Evolutionary conservation across 1,140 invertebrate species (phyloP).

Genomic region (Oryctes rhinoceros): DNA sequence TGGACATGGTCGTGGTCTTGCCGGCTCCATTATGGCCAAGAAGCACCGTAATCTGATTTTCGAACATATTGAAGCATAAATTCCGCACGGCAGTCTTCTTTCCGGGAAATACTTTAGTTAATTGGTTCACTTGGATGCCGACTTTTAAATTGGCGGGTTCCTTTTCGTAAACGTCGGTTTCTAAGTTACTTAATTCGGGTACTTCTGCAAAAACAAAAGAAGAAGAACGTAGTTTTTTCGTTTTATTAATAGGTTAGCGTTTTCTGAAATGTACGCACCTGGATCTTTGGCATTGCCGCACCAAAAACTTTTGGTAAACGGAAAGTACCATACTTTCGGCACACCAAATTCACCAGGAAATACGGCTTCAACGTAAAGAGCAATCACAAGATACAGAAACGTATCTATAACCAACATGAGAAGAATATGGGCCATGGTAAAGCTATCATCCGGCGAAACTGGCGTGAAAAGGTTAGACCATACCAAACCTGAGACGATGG

Average conservation of each 20-base stretch:
- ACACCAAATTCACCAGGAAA: slow-evolving; percentile 75
- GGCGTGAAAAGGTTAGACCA: slow-evolving; percentile 73
- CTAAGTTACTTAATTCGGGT: not conserved
- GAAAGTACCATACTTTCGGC: slow-evolving; percentile 76
- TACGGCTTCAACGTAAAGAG: slow-evolving; percentile 78
- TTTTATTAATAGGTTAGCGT: too few species aligned
- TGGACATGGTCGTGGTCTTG: slow-evolving; percentile 81
- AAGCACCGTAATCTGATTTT: slow-evolving; percentile 71
- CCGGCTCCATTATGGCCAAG: slow-evolving; percentile 78
- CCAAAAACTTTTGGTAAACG: slow-evolving; percentile 66
- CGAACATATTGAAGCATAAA: slow-evolving; percentile 72
- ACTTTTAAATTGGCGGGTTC: slow-evolving; percentile 66
- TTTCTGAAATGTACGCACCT: not conserved
- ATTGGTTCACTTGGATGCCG: slow-evolving; percentile 70
- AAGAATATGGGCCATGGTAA: slow-evolving; percentile 67
- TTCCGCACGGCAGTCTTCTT: slow-evolving; percentile 74
- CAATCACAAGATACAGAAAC: slow-evolving; percentile 70
- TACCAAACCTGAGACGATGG: slow-evolving; percentile 67
- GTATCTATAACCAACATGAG: slow-evolving; percentile 72
- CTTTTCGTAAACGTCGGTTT: slow-evolving; percentile 64
- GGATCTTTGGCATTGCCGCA: slow-evolving; percentile 45
- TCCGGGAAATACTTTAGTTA: slow-evolving; percentile 67
- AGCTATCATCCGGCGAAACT: too few species aligned
- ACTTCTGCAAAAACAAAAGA: too few species aligned
- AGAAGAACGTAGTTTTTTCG: too few species aligned